Evolutionary conservation across 92 coral and sea anemone genomes (phyloP).

Genomic region (Nematostella vectensis): DNA sequence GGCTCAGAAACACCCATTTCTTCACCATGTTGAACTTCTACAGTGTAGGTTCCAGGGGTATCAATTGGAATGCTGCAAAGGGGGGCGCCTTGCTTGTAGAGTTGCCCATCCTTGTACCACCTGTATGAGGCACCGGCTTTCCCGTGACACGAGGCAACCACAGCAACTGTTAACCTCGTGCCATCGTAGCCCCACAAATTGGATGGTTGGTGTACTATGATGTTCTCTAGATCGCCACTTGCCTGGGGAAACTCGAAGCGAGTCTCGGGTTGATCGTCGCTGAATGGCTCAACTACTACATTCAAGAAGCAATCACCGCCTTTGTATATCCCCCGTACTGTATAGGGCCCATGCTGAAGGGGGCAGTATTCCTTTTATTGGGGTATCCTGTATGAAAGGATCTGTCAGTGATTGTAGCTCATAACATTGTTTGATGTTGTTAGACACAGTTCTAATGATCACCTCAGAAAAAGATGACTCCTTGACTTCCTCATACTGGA

Average conservation of each 20-base stretch:
- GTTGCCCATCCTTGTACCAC: conserved; percentile 29
- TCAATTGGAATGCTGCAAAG: conserved; percentile 18
- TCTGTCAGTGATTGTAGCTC: conserved; percentile 3
- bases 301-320: conserved; percentile 7
- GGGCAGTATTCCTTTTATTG: conserved; percentile 18
- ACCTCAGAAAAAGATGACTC: conserved; percentile 26
- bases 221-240: background rate
- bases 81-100: conserved; percentile 19
- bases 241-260: background rate
- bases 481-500: conserved; percentile 13
- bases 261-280: conserved; percentile 6
- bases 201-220: conserved; percentile 43
- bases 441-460: conserved; percentile 2
- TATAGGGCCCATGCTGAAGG: conserved; percentile 17
- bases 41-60: conserved; percentile 25
- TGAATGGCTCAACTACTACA: conserved; percentile 1
- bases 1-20: conserved; percentile 17
- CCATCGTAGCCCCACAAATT: conserved; percentile 63
- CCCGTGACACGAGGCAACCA: conserved; percentile 41
- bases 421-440: conserved; percentile 11
- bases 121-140: conserved; percentile 9
- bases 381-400: conserved; percentile 7
- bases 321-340: conserved; percentile 9
- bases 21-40: conserved; percentile 22
- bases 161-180: conserved; percentile 28